These are phyloP conservation scores for Hesperia comma DNA, from an alignment of 2,888 invertebrate species.

Conservation along the genomic window DNA sequence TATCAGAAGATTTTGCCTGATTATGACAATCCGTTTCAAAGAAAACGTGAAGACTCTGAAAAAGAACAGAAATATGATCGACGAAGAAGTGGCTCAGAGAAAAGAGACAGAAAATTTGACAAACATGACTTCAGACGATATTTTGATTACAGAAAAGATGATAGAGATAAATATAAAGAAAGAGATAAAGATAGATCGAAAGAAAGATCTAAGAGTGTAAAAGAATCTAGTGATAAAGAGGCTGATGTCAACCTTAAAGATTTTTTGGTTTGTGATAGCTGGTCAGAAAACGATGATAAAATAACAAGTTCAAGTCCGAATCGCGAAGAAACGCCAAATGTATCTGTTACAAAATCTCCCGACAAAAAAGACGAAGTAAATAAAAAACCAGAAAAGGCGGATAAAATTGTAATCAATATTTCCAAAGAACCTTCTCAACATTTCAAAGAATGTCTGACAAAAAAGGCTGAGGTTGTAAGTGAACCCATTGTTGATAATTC, in stretches of 20 bases:
- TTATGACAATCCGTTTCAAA: constrained; percentile 77
- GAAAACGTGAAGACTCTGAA: constrained; percentile 52
- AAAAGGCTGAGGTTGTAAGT: constrained; percentile 45
- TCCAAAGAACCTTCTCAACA: constrained; percentile 51
- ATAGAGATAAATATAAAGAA: constrained; percentile 47
- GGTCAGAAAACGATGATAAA: constrained; percentile 78
- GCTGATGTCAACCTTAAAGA: constrained; percentile 71
- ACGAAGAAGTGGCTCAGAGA: constrained; percentile 43
- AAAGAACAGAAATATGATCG: constrained; percentile 44
- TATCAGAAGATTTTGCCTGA: constrained; percentile 73
- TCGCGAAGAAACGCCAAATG: constrained; percentile 49
- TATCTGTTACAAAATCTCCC: constrained; percentile 12
- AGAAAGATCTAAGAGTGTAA: constrained; percentile 47
- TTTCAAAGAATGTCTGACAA: constrained; percentile 47
- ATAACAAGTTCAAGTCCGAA: constrained; percentile 59
- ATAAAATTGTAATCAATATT: constrained; percentile 33
- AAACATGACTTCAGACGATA: constrained; percentile 48
- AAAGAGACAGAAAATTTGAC: constrained; percentile 46
- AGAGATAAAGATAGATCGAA: constrained; percentile 47
- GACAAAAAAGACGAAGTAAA: background rate
- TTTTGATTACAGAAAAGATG: constrained; percentile 50
- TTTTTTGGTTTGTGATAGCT: constrained; percentile 77
- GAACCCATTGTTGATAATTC: constrained; percentile 42
- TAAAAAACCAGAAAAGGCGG: constrained; percentile 7
- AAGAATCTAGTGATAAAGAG: constrained; percentile 52